Evolutionary conservation across 2,797 vertebrate species (phyloP), one percentile per base, ranked within the genome.

Genomic region (Garrulus glandarius): DNA sequence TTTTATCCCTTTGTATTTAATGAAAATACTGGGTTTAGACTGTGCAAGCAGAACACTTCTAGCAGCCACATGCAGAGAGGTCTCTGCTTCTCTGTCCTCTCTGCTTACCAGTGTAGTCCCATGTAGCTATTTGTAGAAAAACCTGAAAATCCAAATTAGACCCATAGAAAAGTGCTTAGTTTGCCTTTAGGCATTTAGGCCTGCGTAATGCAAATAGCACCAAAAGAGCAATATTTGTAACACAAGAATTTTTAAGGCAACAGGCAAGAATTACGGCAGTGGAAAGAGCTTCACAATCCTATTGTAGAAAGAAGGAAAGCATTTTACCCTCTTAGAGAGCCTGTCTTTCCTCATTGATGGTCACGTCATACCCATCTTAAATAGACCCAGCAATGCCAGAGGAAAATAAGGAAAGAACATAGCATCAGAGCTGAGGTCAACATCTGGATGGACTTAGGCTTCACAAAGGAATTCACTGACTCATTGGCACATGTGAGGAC

Each of bases 381-480:
- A 69, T 52, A 92, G 70, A 77, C 65, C 34, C 88, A 78, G 90
- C 24, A 85, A 95, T 79, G 72, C 46, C 43, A 63, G 75, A 87
- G 43, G 63, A 94, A 96, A 96, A 84, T 56, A 94, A 70, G 37
- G 69, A 75, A 94, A 95, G 75, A 95, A 77, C 90, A 84, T 57
- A 82, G 32, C 87, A 97, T 96, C 84, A 92, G 93, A 93, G 65
- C 75, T 71, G 75, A 98, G 93, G 93, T 96, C 97, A 97, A 97
- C 97, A 97, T 98, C 96, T 98, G 97, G 96, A 97, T 95, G 95
- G 93, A 96, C 92, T 98, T 96, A 96, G 90, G 82, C 95, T 97
- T 95, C 94, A 93, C 92, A 95, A 91, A 96, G 74, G 92, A 95
- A 97, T 94, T 96, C 80, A 91, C 94, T 97, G 97, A 98, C 94